phyloP scores from a whole-genome alignment of 2,113 vertebrate genomes.

The Todiramphus saurophagus region DNA sequence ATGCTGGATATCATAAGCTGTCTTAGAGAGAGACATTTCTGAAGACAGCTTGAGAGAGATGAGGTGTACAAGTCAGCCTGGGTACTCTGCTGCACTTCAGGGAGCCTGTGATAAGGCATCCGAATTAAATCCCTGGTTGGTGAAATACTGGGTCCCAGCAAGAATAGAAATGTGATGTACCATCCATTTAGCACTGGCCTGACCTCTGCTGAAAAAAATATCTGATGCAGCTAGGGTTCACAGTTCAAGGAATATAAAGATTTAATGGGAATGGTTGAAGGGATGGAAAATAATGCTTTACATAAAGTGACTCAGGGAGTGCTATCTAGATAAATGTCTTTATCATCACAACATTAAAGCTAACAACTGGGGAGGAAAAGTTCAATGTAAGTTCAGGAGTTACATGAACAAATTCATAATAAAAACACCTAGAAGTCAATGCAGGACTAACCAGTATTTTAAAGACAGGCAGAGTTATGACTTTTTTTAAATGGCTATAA shows the following conservation, averaged over 20 bases:
- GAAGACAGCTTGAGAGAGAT: neutral
- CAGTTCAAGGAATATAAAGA: neutral
- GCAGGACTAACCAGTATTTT: neutral
- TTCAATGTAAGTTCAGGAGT: neutral
- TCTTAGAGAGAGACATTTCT: neutral
- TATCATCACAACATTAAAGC: neutral
- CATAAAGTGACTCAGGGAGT: neutral
- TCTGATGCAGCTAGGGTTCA: neutral
- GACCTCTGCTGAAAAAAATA: neutral
- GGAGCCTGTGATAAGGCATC: neutral
- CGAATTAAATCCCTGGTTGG: neutral
- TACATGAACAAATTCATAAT: neutral
- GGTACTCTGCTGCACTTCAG: neutral
- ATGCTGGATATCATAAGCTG: neutral
- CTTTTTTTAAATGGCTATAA: neutral
- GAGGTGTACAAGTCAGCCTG: rapidly evolving
- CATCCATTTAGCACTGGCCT: neutral
- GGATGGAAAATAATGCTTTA: neutral
- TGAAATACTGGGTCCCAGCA: neutral
- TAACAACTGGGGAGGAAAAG: neutral
- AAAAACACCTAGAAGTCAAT: neutral
- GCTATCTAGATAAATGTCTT: neutral
- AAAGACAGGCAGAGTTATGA: neutral
- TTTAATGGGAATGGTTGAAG: neutral
- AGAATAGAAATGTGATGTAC: neutral